A percentile compares a stretch with the other conserved stretches of the same genome.
phyloP scores from a whole-genome alignment of 30 jellyfish, hydroid and myxozoan species.

The Aurelia aurita complex sp. Pacific region DNA sequence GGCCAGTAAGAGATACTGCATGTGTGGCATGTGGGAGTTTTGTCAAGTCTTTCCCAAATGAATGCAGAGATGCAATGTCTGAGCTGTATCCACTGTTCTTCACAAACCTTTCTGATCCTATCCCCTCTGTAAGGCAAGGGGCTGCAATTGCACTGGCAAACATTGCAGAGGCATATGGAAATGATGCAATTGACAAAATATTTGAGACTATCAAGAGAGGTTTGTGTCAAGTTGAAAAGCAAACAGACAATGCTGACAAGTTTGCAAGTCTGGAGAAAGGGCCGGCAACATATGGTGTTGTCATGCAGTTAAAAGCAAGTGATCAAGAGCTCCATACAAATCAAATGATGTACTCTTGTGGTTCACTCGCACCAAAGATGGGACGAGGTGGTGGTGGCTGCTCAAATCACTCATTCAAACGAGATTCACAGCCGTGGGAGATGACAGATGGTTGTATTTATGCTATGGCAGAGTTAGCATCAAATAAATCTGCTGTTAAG shows the following conservation, averaged over 20 bases:
- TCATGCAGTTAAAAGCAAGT: constrained; percentile 78
- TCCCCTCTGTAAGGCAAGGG: constrained; percentile 98
- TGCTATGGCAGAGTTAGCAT: constrained; percentile 76
- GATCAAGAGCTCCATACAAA: constrained; percentile 81
- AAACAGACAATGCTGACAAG: constrained; percentile 80
- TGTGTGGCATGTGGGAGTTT: constrained; percentile 99
- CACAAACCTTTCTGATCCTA: constrained; percentile 89
- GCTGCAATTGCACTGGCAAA: constrained; percentile 93
- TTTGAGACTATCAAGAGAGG: constrained; percentile 65
- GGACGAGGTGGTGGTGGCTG: constrained; percentile 98
- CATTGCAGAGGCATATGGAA: constrained; percentile 85
- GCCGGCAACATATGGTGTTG: constrained; percentile 91
- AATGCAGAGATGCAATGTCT: constrained; percentile 61
- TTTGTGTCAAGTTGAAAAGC: constrained; percentile 58
- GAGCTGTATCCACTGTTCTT: constrained; percentile 88
- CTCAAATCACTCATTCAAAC: constrained; percentile 83
- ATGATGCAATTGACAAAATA: constrained; percentile 57
- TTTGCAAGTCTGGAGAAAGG: constrained; percentile 97
- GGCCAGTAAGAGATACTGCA: constrained; percentile 99
- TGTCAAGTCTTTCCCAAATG: constrained; percentile 79
- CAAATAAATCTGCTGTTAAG: constrained; percentile 31
- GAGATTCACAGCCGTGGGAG: constrained; percentile 99
- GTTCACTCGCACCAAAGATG: constrained; percentile 99
- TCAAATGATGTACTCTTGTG: constrained; percentile 99
- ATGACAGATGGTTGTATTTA: constrained; percentile 95